These are phyloP conservation scores for Andrena minutula DNA, from an alignment of 2,888 invertebrate species.

Conservation along the genomic window DNA sequence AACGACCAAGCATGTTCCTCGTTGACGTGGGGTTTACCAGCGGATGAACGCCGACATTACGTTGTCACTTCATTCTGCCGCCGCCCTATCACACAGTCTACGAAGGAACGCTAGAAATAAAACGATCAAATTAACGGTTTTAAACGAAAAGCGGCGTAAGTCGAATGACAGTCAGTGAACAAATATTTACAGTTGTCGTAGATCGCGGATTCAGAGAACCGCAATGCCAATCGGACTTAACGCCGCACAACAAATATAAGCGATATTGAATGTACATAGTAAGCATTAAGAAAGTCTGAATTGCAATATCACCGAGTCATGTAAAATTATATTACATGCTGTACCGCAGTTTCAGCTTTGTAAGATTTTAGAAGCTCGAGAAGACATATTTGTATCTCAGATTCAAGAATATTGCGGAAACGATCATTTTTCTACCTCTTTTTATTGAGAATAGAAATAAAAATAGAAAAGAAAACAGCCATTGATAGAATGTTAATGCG, in stretches of 20 bases:
- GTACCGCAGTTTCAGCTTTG: neutral
- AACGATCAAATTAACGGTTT: conserved; percentile 6
- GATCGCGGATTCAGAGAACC: neutral
- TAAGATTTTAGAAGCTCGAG: neutral
- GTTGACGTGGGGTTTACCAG: conserved; percentile 56
- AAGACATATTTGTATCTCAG: neutral
- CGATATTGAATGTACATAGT: conserved; percentile 20
- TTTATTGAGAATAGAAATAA: no score
- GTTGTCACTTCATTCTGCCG: conserved; percentile 57
- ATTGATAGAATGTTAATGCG: conserved; percentile 25
- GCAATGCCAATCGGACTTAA: conserved; percentile 16
- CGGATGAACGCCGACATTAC: conserved; percentile 45
- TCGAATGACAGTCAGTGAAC: conserved; percentile 19
- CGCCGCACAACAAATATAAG: conserved; percentile 34
- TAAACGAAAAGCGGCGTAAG: conserved; percentile 1
- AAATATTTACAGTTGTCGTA: conserved; percentile 25
- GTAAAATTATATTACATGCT: neutral
- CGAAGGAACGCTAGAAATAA: conserved; percentile 90
- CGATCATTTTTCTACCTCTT: neutral
- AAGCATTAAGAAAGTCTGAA: conserved; percentile 54
- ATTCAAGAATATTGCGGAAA: conserved; percentile 9
- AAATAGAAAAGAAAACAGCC: conserved; percentile 5
- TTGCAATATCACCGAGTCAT: conserved; percentile 79
- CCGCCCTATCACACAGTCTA: conserved; percentile 91
- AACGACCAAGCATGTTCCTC: conserved; percentile 67